A percentile compares a stretch with the other conserved stretches of the same genome.
Conservation (phyloP, 2,113 vertebrate species). For the Oreotrochilus melanogaster region DNA sequence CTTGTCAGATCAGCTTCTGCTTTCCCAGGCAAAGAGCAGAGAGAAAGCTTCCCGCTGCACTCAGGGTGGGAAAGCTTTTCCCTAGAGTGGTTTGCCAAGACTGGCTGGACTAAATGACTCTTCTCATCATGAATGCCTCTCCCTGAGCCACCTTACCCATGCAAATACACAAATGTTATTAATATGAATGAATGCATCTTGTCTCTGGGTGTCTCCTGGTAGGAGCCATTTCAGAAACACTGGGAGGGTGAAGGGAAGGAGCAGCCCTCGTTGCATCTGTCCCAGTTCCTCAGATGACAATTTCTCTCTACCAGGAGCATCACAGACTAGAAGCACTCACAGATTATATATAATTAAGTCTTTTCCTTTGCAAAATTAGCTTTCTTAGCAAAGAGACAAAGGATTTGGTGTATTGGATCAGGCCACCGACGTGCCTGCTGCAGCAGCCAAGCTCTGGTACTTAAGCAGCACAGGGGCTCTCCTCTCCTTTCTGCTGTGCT, state of each 20-base stretch:
- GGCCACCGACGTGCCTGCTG: slow-evolving; percentile 5
- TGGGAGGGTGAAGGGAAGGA: slow-evolving; percentile 40
- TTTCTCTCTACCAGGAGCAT: slow-evolving; percentile 46
- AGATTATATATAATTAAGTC: slow-evolving; percentile 15
- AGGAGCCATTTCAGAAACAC: slow-evolving; percentile 52
- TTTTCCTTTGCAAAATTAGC: slow-evolving; percentile 37
- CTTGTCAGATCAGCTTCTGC: slow-evolving; percentile 18
- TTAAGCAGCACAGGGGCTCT: not conserved
- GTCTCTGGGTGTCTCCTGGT: slow-evolving; percentile 30
- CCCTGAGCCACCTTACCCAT: slow-evolving; percentile 50
- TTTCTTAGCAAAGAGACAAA: slow-evolving; percentile 59
- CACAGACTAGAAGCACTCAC: slow-evolving; percentile 8
- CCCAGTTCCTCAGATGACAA: slow-evolving; percentile 22
- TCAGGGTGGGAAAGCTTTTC: slow-evolving; percentile 46
- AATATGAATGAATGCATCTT: slow-evolving; percentile 65
- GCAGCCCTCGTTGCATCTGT: not conserved
- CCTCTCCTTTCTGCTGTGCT: not conserved
- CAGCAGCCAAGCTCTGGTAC: not conserved
- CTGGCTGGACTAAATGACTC: slow-evolving; percentile 58
- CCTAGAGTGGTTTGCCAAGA: slow-evolving; percentile 38
- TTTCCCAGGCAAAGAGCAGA: not conserved
- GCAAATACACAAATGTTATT: slow-evolving; percentile 55
- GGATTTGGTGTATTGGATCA: slow-evolving; percentile 52
- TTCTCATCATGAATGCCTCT: slow-evolving; percentile 52
- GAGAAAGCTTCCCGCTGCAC: not conserved